phyloP scores from a whole-genome alignment of 2,113 vertebrate genomes.

The Thomomys bottae region DNA sequence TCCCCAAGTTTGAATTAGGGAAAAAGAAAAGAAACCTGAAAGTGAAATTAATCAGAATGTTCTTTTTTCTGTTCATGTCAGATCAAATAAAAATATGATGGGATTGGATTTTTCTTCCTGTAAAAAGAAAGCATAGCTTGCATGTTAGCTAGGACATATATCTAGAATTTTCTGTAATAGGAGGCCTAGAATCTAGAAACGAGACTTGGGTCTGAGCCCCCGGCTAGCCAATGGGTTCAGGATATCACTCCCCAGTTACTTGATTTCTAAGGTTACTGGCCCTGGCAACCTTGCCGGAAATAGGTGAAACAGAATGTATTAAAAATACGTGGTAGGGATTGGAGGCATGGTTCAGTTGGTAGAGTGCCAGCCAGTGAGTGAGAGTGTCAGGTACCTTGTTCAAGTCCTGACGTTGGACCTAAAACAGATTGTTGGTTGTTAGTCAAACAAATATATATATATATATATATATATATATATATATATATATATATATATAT shows the following conservation, averaged over 20 bases:
- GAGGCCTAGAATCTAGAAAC: background rate
- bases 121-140: slow-evolving; percentile 17
- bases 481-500: background rate
- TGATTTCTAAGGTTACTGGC: slow-evolving; percentile 3
- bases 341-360: no score
- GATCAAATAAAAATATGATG: background rate
- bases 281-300: background rate
- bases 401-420: no score
- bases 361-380: no score
- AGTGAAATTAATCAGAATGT: slow-evolving; percentile 27
- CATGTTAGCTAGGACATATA: background rate
- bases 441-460: slow-evolving; percentile 3
- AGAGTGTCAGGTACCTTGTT: no score
- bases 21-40: slow-evolving; percentile 9
- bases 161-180: background rate
- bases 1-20: background rate
- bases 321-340: background rate
- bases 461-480: background rate
- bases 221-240: background rate
- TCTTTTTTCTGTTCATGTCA: background rate
- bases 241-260: background rate
- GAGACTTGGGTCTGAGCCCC: background rate
- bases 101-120: background rate
- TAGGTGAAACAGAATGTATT: background rate
- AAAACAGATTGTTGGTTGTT: background rate